Evolutionary conservation across 1,140 invertebrate genomes (phyloP).

Genomic region (Drosophila ananassae): DNA sequence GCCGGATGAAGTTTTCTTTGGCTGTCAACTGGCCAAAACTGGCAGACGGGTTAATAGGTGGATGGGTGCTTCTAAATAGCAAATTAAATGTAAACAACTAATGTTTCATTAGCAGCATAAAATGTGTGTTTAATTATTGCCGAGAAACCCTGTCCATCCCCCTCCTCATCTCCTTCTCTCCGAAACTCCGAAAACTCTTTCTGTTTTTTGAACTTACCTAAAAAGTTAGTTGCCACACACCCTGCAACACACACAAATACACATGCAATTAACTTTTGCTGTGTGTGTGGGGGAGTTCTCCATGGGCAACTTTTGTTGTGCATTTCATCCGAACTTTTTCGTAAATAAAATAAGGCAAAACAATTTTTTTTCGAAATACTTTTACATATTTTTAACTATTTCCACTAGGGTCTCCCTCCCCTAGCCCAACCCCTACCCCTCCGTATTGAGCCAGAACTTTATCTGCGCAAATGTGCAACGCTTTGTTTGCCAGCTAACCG

Average conservation of each 20-base stretch:
- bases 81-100: slow-evolving; percentile 82
- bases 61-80: slow-evolving; percentile 57
- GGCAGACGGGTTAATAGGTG: slow-evolving; percentile 3
- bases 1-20: slow-evolving; percentile 31
- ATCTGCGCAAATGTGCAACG: slow-evolving; percentile 80
- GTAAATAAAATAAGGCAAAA: slow-evolving; percentile 65
- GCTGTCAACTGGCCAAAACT: slow-evolving; percentile 30
- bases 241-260: slow-evolving; percentile 18
- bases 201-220: slow-evolving; percentile 71
- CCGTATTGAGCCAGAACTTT: slow-evolving; percentile 68
- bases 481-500: slow-evolving; percentile 80
- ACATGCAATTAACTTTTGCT: slow-evolving; percentile 80
- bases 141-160: not conserved
- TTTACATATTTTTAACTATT: slow-evolving; percentile 79
- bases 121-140: slow-evolving; percentile 81
- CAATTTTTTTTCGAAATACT: slow-evolving; percentile 56
- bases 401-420: slow-evolving; percentile 1
- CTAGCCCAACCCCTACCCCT: not conserved
- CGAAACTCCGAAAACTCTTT: not conserved
- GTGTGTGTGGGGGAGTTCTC: slow-evolving; percentile 55
- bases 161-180: not conserved
- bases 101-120: slow-evolving; percentile 81
- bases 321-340: slow-evolving; percentile 75
- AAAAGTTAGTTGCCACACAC: slow-evolving; percentile 64
- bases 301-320: slow-evolving; percentile 78